Base-by-base conservation (phyloP, 2,888 invertebrate genomes). In the Pogonocherus hispidulus region DNA sequence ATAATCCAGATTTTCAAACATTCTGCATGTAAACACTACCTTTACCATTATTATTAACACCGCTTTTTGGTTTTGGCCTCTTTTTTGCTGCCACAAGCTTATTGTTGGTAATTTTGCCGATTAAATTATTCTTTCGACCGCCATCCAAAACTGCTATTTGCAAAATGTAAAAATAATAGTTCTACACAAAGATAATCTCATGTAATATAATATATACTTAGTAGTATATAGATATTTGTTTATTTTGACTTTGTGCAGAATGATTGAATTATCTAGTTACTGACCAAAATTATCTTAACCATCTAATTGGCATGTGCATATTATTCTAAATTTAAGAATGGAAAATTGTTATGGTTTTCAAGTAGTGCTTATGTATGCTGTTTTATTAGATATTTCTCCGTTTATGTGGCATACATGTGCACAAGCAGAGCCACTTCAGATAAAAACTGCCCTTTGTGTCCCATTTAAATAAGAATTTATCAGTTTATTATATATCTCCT, bases 1-100 rank as follows among this genome's bases (percentile, higher is more conserved):
- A 70, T 75, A 73, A 51, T 69, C 63, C 77, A 82, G 83, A 83
- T 84, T 83, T 84, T 85, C 86, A 86, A 86, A 85, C 85, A 86
- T 86, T 86, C 86, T 86, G 86, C 86, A 85, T 86, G 85, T 80
- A 66, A 69, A 77, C 77, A 77, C 76, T 75, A 78, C 75, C 72
- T 77, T 73, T 79, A 76, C 76, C 76, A 77, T 80, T 78, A 78
- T 80, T 78, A 81, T 82, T 81, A 83, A 82, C 82, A 81, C 80
- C 78, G 77, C 80, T 81, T 82, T 78, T 73, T 80, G 80, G 79
- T 83, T 83, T 82, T 81, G 82, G 82, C 82, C 79, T 79, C 75
- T 72, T 79, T n/a, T n/a, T 79, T 78, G 79, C 79, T 78, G 80
- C 78, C 76, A 78, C 74, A 60, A 75, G 81, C 81, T 82, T 81